These are phyloP conservation scores for Plodia interpunctella DNA, from an alignment of 1,140 invertebrate genomes.

Conservation along the genomic window DNA sequence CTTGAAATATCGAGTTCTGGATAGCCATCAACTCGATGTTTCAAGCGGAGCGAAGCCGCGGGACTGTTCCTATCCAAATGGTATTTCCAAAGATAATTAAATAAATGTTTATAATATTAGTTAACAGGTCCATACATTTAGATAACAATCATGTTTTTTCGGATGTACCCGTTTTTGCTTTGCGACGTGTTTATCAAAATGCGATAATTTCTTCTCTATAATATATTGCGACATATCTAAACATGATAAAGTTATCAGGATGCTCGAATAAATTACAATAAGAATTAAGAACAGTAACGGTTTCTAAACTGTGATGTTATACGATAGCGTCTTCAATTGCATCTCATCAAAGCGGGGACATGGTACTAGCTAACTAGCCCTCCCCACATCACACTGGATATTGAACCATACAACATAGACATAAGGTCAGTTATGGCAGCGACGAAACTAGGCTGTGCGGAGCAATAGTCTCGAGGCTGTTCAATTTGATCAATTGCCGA, in stretches of 20 bases:
- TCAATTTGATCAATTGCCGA: slow-evolving; percentile 13
- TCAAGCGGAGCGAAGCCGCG: too few species aligned
- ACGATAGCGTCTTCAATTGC: slow-evolving; percentile 22
- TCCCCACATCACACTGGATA: neutral
- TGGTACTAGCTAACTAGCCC: neutral
- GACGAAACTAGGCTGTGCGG: neutral
- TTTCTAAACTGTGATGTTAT: slow-evolving; percentile 9
- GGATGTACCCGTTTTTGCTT: too few species aligned
- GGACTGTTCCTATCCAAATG: too few species aligned
- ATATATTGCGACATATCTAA: too few species aligned
- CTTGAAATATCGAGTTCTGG: too few species aligned
- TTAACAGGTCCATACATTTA: too few species aligned
- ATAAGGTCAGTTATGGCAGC: neutral
- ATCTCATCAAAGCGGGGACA: slow-evolving; percentile 21
- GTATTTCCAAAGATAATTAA: too few species aligned
- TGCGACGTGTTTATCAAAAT: too few species aligned
- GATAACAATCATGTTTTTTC: too few species aligned
- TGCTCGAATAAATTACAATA: neutral
- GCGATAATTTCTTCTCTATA: too few species aligned
- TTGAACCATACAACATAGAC: neutral
- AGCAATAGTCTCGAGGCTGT: slow-evolving; percentile 12
- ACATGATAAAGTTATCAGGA: neutral
- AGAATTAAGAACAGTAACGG: neutral
- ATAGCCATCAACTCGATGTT: too few species aligned
- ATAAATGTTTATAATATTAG: too few species aligned